phyloP scores from a whole-genome alignment of 2,888 invertebrate genomes.

The Philaethria dido region DNA sequence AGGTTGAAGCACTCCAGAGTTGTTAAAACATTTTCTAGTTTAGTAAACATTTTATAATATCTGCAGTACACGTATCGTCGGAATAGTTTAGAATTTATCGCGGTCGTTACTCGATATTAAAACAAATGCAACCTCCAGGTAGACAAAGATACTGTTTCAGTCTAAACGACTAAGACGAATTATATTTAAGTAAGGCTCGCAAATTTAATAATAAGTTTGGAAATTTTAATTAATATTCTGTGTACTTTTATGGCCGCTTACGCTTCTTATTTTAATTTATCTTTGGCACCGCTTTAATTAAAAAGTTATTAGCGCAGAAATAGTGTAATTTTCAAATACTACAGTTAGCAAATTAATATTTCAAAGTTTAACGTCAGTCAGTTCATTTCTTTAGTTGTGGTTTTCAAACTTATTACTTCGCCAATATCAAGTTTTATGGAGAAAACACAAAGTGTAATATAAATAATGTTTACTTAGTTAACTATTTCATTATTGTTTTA shows the following conservation, averaged over 20 bases:
- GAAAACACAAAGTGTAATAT: not conserved
- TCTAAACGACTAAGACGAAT: too few species aligned
- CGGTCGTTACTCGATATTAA: constrained; percentile 10
- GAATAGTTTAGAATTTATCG: constrained; percentile 17
- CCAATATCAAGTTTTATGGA: too few species aligned
- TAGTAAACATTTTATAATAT: constrained; percentile 21
- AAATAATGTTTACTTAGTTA: not conserved
- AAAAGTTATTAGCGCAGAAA: constrained; percentile 1
- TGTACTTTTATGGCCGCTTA: constrained; percentile 13
- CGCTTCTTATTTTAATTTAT: constrained; percentile 20
- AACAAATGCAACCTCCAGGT: constrained; percentile 18
- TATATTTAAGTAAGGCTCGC: not conserved
- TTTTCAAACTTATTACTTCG: too few species aligned
- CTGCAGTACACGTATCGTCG: constrained; percentile 9
- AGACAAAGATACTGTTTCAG: not conserved
- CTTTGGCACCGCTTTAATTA: constrained; percentile 15
- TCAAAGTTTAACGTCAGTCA: not conserved
- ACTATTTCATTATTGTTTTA: too few species aligned
- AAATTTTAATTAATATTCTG: constrained; percentile 32
- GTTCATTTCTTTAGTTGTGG: too few species aligned
- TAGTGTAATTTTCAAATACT: not conserved
- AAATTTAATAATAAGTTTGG: constrained; percentile 27
- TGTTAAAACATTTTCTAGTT: constrained; percentile 9
- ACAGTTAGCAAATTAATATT: not conserved
- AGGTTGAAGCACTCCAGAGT: constrained; percentile 18